Percentiles rank a stretch among this genome's conserved stretches.
phyloP scores from a whole-genome alignment of 2,888 invertebrate species.

The Drosophila bunnanda region DNA sequence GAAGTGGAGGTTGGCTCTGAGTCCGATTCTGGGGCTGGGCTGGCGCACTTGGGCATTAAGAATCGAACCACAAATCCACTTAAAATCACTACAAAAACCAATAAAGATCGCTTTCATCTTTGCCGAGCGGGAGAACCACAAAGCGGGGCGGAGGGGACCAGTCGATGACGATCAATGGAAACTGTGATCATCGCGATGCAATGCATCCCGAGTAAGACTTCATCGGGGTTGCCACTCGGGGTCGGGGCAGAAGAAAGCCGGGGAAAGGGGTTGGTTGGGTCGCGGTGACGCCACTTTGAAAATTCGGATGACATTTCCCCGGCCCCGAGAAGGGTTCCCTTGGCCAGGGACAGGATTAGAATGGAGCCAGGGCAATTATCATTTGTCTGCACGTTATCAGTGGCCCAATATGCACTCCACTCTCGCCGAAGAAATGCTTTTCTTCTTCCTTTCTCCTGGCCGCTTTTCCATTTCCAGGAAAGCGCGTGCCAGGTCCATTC shows the following conservation, averaged over 20 bases:
- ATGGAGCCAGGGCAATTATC: constrained; percentile 84
- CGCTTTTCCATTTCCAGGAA: constrained; percentile 54
- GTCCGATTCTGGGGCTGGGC: constrained; percentile 46
- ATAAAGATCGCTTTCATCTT: constrained; percentile 78
- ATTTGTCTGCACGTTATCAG: constrained; percentile 75
- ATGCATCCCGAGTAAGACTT: constrained; percentile 45
- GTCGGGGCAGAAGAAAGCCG: constrained; percentile 37
- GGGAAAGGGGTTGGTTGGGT: constrained; percentile 42
- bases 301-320: constrained; percentile 64
- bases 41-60: constrained; percentile 82
- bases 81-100: constrained; percentile 82
- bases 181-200: constrained; percentile 68
- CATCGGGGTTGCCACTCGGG: constrained; percentile 14
- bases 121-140: constrained; percentile 53
- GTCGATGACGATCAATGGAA: constrained; percentile 70
- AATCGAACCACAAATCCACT: constrained; percentile 82
- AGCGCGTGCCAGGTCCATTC: constrained; percentile 69
- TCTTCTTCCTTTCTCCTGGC: constrained; percentile 1
- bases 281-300: constrained; percentile 77
- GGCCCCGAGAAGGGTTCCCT: constrained; percentile 7
- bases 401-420: constrained; percentile 10
- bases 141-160: constrained; percentile 10
- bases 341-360: constrained; percentile 55
- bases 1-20: constrained; percentile 32
- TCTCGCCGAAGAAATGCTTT: constrained; percentile 24